Percentiles rank a stretch among this genome's conserved stretches.
Evolutionary conservation across 2,797 vertebrate species (phyloP).

Genomic region (Rhinichthys osculus): DNA sequence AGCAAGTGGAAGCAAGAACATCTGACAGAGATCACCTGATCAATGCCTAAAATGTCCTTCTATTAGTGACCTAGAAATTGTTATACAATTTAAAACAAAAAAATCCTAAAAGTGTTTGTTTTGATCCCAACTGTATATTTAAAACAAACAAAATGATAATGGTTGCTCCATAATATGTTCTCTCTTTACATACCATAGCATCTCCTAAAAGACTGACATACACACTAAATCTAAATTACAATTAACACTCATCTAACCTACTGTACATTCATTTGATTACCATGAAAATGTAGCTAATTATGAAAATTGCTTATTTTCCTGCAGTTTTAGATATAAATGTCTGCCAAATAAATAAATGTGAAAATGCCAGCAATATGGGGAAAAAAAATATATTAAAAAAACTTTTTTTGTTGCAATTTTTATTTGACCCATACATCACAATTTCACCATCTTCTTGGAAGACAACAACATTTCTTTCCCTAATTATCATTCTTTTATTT

Average conservation of each 20-base stretch:
- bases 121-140: not conserved
- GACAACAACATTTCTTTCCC: slow-evolving; percentile 78
- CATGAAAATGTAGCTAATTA: not conserved
- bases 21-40: not conserved
- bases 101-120: not conserved
- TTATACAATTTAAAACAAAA: too few species aligned
- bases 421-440: slow-evolving; percentile 75
- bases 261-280: not conserved
- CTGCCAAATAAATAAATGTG: not conserved
- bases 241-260: not conserved
- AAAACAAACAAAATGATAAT: not conserved
- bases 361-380: not conserved
- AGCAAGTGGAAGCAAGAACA: not conserved
- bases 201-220: too few species aligned
- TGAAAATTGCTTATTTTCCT: not conserved
- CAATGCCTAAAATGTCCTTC: not conserved
- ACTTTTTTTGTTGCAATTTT: slow-evolving; percentile 52
- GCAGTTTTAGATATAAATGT: not conserved
- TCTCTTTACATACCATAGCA: not conserved
- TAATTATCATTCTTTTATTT: slow-evolving; percentile 58
- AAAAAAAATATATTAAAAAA: not conserved
- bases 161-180: not conserved
- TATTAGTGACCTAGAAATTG: not conserved
- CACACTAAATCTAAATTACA: not conserved
- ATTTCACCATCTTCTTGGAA: slow-evolving; percentile 85